Evolutionary conservation across 2,797 vertebrate species (phyloP), one percentile per base, ranked within the genome.

Genomic region (Centropyge bicolor): DNA sequence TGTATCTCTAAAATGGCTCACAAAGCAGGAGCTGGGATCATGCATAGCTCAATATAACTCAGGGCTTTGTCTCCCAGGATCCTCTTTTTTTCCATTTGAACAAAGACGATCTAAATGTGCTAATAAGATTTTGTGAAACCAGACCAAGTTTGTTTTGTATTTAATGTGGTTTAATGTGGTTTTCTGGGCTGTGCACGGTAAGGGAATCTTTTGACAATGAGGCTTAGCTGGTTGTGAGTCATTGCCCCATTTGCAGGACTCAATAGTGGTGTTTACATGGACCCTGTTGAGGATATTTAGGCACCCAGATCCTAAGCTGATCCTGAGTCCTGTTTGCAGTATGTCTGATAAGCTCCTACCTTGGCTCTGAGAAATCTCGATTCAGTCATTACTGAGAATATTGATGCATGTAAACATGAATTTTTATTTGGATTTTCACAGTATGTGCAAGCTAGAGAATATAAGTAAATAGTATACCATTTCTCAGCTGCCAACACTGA

Each of bases 121-220:
- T 76, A 76, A 78, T 65, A 81, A 43, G 76, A 85, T 76, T 88
- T 78, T n/a, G 48, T 73, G 79, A 82, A 86, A 80, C 48, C 68
- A 55, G 80, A 86, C 41, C 56, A 7, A 65, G 55, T 82, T 78
- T 84, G 65, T 80, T 82, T 80, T 78, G 62, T 43, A 78, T 74
- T 35, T 35, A 40, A 14, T 36, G 49, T 19, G 27, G 68, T 74
- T 76, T 41, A 63, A 75, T 56, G 73, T 74, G 40, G n/a, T 43
- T 73, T 74, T 72, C 49, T 54, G 31, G 20, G 4, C 27, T 13
- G 9, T 41, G 38, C 40, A n/a, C 49, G 40, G 41, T 63, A 61
- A 41, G 9, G 4, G 36, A 78, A 62, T 80, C 31, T 59, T 86
- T 83, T 77, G 52, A 87, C 78, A 79, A 71, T 19, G 66, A 82